Evolutionary conservation across 1,140 invertebrate species (phyloP), one percentile per base, ranked within the genome.

Genomic region (Onthophagus taurus): DNA sequence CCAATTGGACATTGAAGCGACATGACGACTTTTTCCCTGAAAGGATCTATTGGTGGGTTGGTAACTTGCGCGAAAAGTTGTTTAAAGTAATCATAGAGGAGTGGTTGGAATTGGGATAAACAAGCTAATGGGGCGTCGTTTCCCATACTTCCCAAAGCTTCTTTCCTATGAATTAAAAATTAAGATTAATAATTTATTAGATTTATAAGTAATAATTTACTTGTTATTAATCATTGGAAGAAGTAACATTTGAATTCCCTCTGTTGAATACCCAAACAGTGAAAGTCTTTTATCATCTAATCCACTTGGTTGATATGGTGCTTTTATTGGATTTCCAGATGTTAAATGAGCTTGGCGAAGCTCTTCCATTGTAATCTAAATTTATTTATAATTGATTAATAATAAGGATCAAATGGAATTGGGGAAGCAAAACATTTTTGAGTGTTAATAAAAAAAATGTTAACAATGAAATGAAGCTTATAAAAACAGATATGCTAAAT

Each of bases 1-100:
- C 87, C 88, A 55, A 91, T 83, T 0, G 87, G 87, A 57, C 86
- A 89, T 46, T 90, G 79, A 59, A 99, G 69, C 0, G 94, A 97
- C 94, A 99, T 99, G 36, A 99, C 94, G 49, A 98, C 89, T 65
- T 90, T 92, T 68, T 99, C 96, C 54, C 96, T 81, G 75, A 99
- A 97, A 26, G 96, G 96, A 77, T 99, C 96, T 51, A 99, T 98
- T 3, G 96, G 95, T n/a, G 96, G 96, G 72, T 99, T 99, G 48
- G 96, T 99, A 31, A 98, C 95, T 75, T 99, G 96, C 17, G 96
- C 96, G 70, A 99, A 99, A n/a, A 98, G 71, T 66, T 99, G 96
- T 63, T 99, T 97, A 69, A 99, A 99, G 64, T 99, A 99, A 52
- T 94, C 90, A 65, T 96, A 99, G 1, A 89, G 74, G 33, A 97